These are phyloP conservation scores for Sesia bembeciformis DNA, from an alignment of 2,888 invertebrate species.

Conservation along the genomic window DNA sequence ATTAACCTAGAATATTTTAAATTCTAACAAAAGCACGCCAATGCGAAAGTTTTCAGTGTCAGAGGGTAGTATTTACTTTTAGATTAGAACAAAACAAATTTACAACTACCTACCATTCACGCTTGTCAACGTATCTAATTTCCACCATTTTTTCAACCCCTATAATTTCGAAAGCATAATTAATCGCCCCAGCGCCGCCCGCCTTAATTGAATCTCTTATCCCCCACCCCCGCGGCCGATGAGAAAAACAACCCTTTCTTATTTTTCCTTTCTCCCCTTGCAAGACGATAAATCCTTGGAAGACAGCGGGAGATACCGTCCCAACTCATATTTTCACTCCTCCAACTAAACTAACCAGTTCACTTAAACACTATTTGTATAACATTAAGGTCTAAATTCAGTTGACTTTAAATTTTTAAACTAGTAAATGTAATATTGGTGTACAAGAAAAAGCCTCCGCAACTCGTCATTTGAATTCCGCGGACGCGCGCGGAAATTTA, in stretches of 20 bases:
- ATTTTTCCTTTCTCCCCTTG: slow-evolving; percentile 59
- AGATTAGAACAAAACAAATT: too few species aligned
- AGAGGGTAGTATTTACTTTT: too few species aligned
- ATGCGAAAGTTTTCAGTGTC: too few species aligned
- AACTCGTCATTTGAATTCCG: slow-evolving; percentile 72
- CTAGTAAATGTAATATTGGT: slow-evolving; percentile 20
- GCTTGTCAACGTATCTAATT: background rate
- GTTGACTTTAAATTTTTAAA: too few species aligned
- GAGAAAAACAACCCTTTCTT: slow-evolving; percentile 72
- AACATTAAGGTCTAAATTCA: background rate
- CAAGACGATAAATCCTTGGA: slow-evolving; percentile 72
- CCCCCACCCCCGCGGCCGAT: slow-evolving; percentile 41
- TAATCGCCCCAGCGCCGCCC: slow-evolving; percentile 55
- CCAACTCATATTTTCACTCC: background rate
- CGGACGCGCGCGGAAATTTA: slow-evolving; percentile 30
- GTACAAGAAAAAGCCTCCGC: slow-evolving; percentile 69
- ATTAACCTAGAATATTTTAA: too few species aligned
- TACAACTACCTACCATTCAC: too few species aligned
- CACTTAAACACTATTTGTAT: background rate
- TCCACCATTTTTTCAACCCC: slow-evolving; percentile 9
- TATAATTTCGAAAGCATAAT: slow-evolving; percentile 53
- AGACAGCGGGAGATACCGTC: slow-evolving; percentile 65
- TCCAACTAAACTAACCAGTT: background rate
- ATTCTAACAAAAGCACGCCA: too few species aligned
- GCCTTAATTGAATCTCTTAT: slow-evolving; percentile 67